phyloP scores from a whole-genome alignment of 2,797 vertebrate genomes.

The Sebastes trivittatus region DNA sequence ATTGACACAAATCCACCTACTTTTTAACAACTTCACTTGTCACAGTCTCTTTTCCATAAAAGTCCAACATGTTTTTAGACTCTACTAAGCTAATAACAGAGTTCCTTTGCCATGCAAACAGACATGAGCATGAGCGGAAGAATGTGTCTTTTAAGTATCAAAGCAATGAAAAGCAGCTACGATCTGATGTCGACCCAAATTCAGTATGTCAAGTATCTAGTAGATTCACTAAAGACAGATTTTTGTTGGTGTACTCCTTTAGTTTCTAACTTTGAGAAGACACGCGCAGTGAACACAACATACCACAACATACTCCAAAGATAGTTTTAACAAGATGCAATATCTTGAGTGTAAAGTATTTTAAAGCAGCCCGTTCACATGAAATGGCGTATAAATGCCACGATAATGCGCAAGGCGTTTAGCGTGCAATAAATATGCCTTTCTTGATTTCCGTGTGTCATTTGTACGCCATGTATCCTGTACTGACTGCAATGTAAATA shows the following conservation, averaged over 20 bases:
- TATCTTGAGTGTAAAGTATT: too few relatives aligned
- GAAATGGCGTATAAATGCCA: too few relatives aligned
- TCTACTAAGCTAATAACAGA: neutral
- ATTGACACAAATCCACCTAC: constrained; percentile 20
- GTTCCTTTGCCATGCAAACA: neutral
- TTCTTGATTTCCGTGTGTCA: too few relatives aligned
- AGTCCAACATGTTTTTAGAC: neutral
- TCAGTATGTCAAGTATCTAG: neutral
- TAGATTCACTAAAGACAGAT: neutral
- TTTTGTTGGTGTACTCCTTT: neutral
- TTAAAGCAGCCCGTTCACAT: too few relatives aligned
- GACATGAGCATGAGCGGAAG: neutral
- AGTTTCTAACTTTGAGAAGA: neutral
- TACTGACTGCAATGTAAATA: too few relatives aligned
- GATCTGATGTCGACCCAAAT: neutral
- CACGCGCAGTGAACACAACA: too few relatives aligned
- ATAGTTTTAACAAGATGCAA: too few relatives aligned
- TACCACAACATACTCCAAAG: too few relatives aligned
- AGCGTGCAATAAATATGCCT: too few relatives aligned
- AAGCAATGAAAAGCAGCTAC: neutral
- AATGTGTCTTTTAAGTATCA: neutral
- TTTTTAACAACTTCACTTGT: neutral
- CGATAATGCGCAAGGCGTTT: too few relatives aligned
- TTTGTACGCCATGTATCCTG: too few relatives aligned
- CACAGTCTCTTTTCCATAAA: neutral